phyloP scores from a whole-genome alignment of 1,140 invertebrate species.

The Pectinophora gossypiella region DNA sequence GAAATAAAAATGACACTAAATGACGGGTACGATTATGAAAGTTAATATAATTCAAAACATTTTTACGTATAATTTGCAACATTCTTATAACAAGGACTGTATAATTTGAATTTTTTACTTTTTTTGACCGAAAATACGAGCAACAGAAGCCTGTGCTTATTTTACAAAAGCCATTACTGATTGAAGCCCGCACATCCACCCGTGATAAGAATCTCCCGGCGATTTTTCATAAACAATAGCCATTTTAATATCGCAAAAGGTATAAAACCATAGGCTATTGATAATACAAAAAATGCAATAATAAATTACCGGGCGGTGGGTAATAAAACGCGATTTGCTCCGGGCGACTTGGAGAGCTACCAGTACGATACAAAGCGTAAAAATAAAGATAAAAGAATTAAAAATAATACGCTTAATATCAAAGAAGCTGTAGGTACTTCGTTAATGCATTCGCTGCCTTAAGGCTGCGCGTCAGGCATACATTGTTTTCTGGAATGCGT shows the following conservation, averaged over 20 bases:
- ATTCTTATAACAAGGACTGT: neutral
- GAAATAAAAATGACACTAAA: too few species aligned
- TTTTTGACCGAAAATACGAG: neutral
- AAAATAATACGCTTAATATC: conserved; percentile 70
- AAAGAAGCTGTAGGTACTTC: conserved; percentile 67
- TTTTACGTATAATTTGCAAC: conserved; percentile 10
- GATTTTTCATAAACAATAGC: conserved; percentile 73
- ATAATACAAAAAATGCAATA: conserved; percentile 74
- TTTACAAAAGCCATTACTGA: conserved; percentile 17
- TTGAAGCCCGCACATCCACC: conserved; percentile 22
- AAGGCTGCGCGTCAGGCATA: conserved; percentile 60
- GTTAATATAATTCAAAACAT: too few species aligned
- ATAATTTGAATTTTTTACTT: neutral
- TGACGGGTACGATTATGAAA: too few species aligned
- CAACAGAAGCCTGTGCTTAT: conserved; percentile 8
- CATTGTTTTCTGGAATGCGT: conserved; percentile 71
- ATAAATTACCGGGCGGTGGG: conserved; percentile 67
- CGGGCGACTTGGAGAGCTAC: conserved; percentile 65
- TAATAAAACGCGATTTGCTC: conserved; percentile 70
- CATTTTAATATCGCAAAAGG: conserved; percentile 69
- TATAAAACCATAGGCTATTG: conserved; percentile 62
- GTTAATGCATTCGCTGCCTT: conserved; percentile 71
- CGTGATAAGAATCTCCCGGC: conserved; percentile 51
- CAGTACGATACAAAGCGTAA: conserved; percentile 48
- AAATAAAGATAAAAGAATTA: conserved; percentile 39